Percentiles rank a stretch among this genome's conserved stretches.
These are phyloP conservation scores for Agrypnia vestita DNA, from an alignment of 1,140 invertebrate species.

Conservation along the genomic window DNA sequence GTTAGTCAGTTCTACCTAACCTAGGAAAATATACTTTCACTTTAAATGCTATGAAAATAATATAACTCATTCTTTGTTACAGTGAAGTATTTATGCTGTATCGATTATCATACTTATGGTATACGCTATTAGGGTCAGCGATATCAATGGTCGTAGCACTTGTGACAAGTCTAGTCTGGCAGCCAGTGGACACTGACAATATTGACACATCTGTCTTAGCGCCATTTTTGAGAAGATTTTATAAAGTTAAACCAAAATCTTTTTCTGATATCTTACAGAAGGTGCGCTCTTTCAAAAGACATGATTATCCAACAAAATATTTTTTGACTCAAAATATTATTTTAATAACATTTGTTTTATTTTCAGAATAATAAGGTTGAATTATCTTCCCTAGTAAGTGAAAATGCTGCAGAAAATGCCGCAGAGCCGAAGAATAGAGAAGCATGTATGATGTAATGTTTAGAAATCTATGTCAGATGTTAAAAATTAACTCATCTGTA, in stretches of 20 bases:
- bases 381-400: constrained; percentile 4
- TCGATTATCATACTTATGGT: constrained; percentile 80
- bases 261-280: neutral
- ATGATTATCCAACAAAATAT: neutral
- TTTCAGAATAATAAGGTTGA: constrained; percentile 23
- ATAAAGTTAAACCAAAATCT: constrained; percentile 20
- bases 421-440: too few relatives aligned
- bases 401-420: constrained; percentile 1
- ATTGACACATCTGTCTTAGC: constrained; percentile 68
- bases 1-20: too few relatives aligned
- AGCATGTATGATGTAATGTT: neutral
- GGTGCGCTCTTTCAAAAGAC: neutral
- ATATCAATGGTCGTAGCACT: constrained; percentile 73
- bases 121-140: constrained; percentile 75
- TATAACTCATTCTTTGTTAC: constrained; percentile 46
- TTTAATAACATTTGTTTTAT: constrained; percentile 15
- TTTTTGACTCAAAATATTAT: neutral
- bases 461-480: neutral
- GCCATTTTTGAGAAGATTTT: constrained; percentile 70
- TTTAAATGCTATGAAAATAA: too few relatives aligned
- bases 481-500: too few relatives aligned
- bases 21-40: too few relatives aligned
- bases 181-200: constrained; percentile 64
- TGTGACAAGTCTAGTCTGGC: constrained; percentile 70
- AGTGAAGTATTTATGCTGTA: constrained; percentile 71